Percentiles rank a stretch among this genome's conserved stretches.
These are phyloP conservation scores for Gavia stellata DNA, from an alignment of 2,113 vertebrate species.

Conservation along the genomic window DNA sequence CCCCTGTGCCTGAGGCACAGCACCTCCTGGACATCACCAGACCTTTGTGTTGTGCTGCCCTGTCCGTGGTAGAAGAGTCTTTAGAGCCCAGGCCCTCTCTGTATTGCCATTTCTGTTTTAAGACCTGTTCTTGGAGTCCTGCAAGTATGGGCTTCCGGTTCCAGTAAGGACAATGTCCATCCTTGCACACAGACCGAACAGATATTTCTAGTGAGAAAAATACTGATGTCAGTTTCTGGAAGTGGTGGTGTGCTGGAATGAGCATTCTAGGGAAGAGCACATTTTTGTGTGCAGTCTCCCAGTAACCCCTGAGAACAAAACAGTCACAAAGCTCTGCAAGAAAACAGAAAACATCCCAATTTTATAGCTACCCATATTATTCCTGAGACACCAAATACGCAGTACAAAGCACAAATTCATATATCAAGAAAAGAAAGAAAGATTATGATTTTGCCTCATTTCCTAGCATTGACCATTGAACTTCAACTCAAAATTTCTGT, in stretches of 20 bases:
- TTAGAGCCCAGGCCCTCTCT: background rate
- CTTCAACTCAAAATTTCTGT: background rate
- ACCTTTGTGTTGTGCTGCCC: background rate
- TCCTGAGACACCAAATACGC: background rate
- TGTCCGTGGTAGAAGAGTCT: background rate
- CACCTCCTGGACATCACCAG: rapidly evolving
- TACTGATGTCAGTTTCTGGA: background rate
- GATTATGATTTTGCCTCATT: background rate
- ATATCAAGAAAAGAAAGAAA: background rate
- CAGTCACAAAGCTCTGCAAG: background rate
- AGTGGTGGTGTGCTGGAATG: background rate
- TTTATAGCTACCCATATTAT: background rate
- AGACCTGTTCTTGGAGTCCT: background rate
- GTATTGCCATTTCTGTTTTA: background rate
- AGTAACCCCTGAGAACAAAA: background rate
- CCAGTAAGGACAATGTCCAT: background rate
- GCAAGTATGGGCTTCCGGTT: background rate
- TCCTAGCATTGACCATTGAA: background rate
- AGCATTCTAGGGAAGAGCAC: background rate
- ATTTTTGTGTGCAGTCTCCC: background rate
- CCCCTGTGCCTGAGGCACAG: background rate
- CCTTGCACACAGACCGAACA: background rate
- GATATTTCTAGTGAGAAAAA: background rate
- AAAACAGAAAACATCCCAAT: background rate
- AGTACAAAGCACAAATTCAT: background rate